Conservation (phyloP, 2,113 vertebrate genomes). For the Cairina moschata region DNA sequence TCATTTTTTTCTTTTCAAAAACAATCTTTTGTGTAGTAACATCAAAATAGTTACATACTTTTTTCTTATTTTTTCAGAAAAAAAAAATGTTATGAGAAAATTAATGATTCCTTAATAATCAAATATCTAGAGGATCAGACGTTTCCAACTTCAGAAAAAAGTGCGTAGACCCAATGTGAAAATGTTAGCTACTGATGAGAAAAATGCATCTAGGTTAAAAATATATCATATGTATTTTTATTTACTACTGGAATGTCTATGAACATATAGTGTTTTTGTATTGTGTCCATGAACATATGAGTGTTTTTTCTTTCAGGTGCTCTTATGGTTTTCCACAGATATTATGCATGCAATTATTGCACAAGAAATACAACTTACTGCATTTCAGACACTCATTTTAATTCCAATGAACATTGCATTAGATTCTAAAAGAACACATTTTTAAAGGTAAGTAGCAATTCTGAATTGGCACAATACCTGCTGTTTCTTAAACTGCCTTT, state of each 20-base stretch:
- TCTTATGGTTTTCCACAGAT: neutral
- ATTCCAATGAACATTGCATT: neutral
- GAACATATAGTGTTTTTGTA: too few species aligned
- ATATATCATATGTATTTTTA: neutral
- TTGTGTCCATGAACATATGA: too few species aligned
- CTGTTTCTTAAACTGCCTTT: neutral
- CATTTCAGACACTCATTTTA: neutral
- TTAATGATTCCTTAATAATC: neutral
- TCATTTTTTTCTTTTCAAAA: neutral
- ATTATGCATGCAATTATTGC: neutral
- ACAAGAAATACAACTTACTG: neutral
- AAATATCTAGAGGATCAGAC: neutral
- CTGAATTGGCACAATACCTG: neutral
- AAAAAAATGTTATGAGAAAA: neutral
- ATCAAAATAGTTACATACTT: neutral
- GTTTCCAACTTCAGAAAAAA: neutral
- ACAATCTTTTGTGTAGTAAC: neutral
- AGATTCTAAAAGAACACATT: neutral
- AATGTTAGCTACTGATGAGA: neutral
- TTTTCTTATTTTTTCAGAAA: neutral
- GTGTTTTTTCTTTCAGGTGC: neutral
- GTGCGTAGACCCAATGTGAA: neutral
- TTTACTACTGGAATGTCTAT: neutral
- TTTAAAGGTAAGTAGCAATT: neutral
- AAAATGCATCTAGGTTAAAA: neutral